These are phyloP conservation scores for Carpatolechia fugitivella DNA, from an alignment of 2,888 invertebrate genomes.

Conservation along the genomic window DNA sequence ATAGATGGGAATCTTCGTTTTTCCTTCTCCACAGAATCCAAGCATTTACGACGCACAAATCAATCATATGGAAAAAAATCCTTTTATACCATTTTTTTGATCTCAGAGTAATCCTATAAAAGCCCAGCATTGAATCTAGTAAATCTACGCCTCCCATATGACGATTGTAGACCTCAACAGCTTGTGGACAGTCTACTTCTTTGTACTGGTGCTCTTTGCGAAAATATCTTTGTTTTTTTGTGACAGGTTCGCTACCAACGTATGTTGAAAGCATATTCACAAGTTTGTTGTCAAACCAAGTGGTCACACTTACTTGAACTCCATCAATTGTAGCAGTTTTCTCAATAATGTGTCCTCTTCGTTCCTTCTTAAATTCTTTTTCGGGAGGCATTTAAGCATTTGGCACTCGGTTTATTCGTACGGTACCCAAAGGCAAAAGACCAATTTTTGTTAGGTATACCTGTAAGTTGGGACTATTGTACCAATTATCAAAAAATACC, in stretches of 20 bases:
- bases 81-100: not conserved
- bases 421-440: not conserved
- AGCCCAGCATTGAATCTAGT: too few relatives aligned
- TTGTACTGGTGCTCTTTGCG: not conserved
- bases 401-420: not conserved
- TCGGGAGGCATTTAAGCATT: not conserved
- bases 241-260: constrained; percentile 16
- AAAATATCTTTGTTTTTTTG: constrained; percentile 33
- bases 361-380: not conserved
- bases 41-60: not conserved
- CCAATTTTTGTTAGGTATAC: not conserved
- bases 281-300: constrained; percentile 19
- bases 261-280: constrained; percentile 18
- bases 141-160: too few relatives aligned
- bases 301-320: not conserved
- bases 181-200: not conserved
- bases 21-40: too few relatives aligned
- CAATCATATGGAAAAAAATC: constrained; percentile 4
- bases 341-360: not conserved
- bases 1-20: too few relatives aligned
- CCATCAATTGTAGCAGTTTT: not conserved
- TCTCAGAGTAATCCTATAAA: too few relatives aligned
- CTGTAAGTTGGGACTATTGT: not conserved
- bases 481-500: not conserved
- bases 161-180: not conserved